Conservation (phyloP, 2,888 invertebrate species). For the Lamellibrachia satsuma region DNA sequence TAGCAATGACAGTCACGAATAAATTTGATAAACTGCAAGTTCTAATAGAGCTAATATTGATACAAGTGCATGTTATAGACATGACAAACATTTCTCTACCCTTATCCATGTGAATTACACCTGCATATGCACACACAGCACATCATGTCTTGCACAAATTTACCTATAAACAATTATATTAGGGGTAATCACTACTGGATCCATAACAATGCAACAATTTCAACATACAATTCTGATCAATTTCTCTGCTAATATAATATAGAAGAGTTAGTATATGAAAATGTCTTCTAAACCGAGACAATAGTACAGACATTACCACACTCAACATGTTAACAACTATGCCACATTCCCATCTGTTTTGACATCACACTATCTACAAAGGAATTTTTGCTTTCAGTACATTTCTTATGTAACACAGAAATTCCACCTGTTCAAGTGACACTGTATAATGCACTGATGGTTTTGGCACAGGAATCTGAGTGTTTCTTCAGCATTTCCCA, state of each 20-base stretch:
- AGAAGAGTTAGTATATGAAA: neutral
- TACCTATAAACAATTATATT: slow-evolving; percentile 14
- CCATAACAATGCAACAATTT: slow-evolving; percentile 12
- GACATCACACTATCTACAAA: neutral
- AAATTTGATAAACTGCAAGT: neutral
- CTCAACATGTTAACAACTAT: neutral
- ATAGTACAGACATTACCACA: neutral
- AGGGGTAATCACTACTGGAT: neutral
- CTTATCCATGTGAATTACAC: slow-evolving; percentile 17
- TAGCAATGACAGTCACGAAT: neutral
- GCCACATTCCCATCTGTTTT: neutral
- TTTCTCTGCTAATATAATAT: neutral
- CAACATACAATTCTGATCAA: neutral
- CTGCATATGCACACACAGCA: neutral
- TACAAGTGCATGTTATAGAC: neutral
- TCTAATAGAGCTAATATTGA: neutral
- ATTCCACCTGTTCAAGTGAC: neutral
- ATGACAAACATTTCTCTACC: neutral
- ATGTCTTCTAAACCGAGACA: neutral
- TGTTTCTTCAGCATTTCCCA: neutral
- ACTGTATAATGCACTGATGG: neutral
- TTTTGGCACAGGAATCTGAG: slow-evolving; percentile 13
- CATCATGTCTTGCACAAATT: neutral
- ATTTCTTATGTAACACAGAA: neutral
- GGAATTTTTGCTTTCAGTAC: neutral